phyloP scores from a whole-genome alignment of 2,888 invertebrate genomes.

The Pristionchus maxplancki region DNA sequence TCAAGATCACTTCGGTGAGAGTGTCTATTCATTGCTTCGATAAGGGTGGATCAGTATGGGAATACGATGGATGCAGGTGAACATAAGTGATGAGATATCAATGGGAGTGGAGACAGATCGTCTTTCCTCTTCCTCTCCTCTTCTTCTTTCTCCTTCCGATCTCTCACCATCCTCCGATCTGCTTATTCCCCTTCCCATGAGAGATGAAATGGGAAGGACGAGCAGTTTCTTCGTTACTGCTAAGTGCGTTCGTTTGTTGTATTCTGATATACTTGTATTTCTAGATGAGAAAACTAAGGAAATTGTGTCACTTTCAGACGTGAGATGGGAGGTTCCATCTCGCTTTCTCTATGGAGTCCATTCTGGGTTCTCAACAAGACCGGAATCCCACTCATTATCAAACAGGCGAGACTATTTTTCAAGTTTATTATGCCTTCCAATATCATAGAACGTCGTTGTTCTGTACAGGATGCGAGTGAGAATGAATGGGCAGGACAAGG shows the following conservation, averaged over 20 bases:
- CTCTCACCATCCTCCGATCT: not conserved
- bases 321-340: constrained; percentile 74
- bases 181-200: not conserved
- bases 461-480: constrained; percentile 29
- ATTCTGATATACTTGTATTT: not conserved
- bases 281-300: not conserved
- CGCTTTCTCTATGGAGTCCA: constrained; percentile 88
- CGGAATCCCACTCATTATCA: constrained; percentile 80
- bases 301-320: not conserved
- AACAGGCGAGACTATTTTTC: not conserved
- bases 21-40: not conserved
- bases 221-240: constrained; percentile 37
- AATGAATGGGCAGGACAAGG: constrained; percentile 83
- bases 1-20: constrained; percentile 64
- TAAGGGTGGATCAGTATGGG: not conserved
- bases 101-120: constrained; percentile 77
- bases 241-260: not conserved
- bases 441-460: not conserved
- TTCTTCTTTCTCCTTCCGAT: constrained; percentile 21
- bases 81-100: constrained; percentile 72
- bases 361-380: constrained; percentile 97
- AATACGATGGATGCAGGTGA: constrained; percentile 80
- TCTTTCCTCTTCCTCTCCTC: constrained; percentile 60
- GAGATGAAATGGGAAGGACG: constrained; percentile 20
- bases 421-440: not conserved